phyloP scores from a whole-genome alignment of 2,888 invertebrate genomes.

The Resseliella maxima region DNA sequence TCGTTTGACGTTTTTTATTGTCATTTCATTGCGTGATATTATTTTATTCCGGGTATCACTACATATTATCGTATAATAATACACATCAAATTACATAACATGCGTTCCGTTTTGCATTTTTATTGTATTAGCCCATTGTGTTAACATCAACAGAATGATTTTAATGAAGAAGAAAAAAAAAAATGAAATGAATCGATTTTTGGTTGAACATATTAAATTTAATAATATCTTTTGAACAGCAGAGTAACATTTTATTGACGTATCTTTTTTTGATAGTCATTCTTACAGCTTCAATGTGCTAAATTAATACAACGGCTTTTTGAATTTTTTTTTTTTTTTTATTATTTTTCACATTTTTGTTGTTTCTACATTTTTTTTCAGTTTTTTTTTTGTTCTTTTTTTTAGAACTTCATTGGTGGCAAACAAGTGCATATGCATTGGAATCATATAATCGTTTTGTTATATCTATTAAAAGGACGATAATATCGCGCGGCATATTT shows the following conservation, averaged over 20 bases:
- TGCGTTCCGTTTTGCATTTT: constrained; percentile 32
- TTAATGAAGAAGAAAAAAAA: constrained; percentile 11
- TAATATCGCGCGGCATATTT: not conserved
- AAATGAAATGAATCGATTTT: constrained; percentile 21
- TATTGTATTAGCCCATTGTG: constrained; percentile 23
- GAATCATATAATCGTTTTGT: not conserved
- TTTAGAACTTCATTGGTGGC: not conserved
- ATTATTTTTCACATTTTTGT: no score
- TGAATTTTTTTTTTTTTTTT: no score
- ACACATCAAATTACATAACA: constrained; percentile 23
- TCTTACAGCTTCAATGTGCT: not conserved
- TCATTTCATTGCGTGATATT: constrained; percentile 28
- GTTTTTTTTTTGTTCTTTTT: no score
- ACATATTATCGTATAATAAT: constrained; percentile 7
- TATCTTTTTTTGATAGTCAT: not conserved
- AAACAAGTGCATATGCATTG: not conserved
- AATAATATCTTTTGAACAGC: not conserved
- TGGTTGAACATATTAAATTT: constrained; percentile 51
- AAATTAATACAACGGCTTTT: not conserved
- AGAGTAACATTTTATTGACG: constrained; percentile 23
- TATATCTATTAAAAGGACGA: not conserved
- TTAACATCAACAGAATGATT: constrained; percentile 35
- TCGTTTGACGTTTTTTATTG: constrained; percentile 4
- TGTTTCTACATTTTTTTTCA: no score
- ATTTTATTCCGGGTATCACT: not conserved